A percentile compares a stretch with the other conserved stretches of the same genome.
Evolutionary conservation across 2,113 vertebrate species (phyloP).

Genomic region (Vulpes lagopus): DNA sequence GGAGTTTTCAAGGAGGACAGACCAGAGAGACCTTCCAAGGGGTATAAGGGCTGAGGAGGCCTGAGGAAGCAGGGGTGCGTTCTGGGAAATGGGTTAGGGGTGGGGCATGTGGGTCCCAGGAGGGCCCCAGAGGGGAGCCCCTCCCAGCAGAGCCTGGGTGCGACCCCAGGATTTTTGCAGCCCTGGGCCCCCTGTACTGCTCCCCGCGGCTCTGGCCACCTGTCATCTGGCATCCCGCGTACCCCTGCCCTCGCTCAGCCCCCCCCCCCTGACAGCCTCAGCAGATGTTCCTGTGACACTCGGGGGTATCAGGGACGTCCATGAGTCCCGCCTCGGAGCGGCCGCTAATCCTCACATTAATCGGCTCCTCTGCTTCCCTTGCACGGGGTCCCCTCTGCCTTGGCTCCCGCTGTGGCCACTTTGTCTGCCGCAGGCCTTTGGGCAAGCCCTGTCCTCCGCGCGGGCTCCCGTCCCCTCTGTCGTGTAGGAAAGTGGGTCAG

Average conservation of each 20-base stretch:
- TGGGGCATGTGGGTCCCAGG: fast-evolving
- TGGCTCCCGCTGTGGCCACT: not conserved
- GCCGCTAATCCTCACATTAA: not conserved
- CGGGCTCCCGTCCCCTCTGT: not conserved
- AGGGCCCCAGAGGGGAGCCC: not conserved
- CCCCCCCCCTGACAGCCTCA: not conserved
- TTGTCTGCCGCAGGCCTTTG: not conserved
- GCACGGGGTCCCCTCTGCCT: not conserved
- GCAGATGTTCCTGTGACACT: not conserved
- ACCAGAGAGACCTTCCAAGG: fast-evolving
- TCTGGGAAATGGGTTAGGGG: no score
- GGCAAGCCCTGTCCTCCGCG: not conserved
- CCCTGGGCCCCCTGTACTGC: not conserved
- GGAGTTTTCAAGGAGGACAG: not conserved
- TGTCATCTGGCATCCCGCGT: fast-evolving
- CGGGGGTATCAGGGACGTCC: no score
- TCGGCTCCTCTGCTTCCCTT: not conserved
- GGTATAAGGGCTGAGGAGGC: not conserved
- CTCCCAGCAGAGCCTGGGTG: not conserved
- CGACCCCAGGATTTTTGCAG: not conserved
- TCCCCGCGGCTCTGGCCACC: not conserved
- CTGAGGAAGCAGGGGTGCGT: not conserved
- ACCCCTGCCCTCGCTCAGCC: not conserved
- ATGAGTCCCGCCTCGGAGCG: not conserved
- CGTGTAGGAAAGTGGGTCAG: not conserved